These are phyloP conservation scores for Brachypterus glaber DNA, from an alignment of 2,888 invertebrate species.

Conservation along the genomic window DNA sequence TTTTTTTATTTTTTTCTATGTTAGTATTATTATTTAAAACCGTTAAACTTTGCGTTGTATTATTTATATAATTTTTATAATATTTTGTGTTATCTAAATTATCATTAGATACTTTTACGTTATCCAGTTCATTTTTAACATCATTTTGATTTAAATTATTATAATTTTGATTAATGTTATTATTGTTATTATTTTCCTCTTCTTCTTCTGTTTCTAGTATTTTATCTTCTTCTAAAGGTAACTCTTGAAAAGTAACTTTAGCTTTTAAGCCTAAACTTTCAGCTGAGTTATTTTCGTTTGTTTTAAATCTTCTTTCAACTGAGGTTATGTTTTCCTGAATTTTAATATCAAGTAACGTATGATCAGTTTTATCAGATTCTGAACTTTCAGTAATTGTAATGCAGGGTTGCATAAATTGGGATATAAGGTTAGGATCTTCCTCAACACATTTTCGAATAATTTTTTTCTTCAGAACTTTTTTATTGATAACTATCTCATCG, in stretches of 20 bases:
- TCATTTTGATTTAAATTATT: too few relatives aligned
- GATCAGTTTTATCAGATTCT: slow-evolving; percentile 5
- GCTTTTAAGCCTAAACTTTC: slow-evolving; percentile 38
- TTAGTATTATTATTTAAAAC: too few relatives aligned
- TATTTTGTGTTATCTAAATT: slow-evolving; percentile 17
- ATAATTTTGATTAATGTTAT: background rate
- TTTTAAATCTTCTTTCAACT: slow-evolving; percentile 8
- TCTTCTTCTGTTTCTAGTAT: slow-evolving; percentile 36
- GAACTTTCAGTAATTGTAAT: too few relatives aligned
- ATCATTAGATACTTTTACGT: too few relatives aligned
- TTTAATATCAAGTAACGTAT: slow-evolving; percentile 3
- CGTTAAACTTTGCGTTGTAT: slow-evolving; percentile 5
- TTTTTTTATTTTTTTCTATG: too few relatives aligned
- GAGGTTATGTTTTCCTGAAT: slow-evolving; percentile 6
- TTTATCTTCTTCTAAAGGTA: slow-evolving; percentile 38
- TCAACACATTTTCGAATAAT: too few relatives aligned
- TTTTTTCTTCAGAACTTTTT: slow-evolving; percentile 22
- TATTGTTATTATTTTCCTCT: slow-evolving; percentile 30
- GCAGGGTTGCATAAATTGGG: too few relatives aligned
- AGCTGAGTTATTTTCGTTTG: slow-evolving; percentile 34
- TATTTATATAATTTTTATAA: slow-evolving; percentile 15
- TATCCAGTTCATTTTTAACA: too few relatives aligned
- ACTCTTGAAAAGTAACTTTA: slow-evolving; percentile 12
- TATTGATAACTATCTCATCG: background rate
- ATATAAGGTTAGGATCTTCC: too few relatives aligned